A percentile compares a stretch with the other conserved stretches of the same genome.
Conservation (phyloP, 2,113 vertebrate species). For the Phocoena sinus region DNA sequence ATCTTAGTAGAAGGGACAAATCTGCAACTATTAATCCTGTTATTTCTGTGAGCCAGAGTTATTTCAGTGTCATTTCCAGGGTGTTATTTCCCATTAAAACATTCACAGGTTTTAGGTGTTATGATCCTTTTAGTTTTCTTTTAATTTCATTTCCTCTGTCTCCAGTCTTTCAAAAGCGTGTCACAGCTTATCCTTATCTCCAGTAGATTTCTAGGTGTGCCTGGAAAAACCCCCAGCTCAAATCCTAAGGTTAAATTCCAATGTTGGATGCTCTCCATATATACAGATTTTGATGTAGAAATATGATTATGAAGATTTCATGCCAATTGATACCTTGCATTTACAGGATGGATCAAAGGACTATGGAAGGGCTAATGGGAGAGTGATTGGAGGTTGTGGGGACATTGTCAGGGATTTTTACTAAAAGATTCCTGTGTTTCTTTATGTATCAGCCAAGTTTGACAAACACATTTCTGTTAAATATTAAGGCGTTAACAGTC, state of each 20-base stretch:
- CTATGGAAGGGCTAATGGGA: background rate
- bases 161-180: background rate
- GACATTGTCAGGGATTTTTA: background rate
- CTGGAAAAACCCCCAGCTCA: background rate
- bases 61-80: too few relatives aligned
- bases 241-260: constrained; percentile 18
- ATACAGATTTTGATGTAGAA: constrained; percentile 6
- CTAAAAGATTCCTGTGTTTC: background rate
- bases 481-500: background rate
- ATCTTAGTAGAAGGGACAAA: constrained; percentile 72
- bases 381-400: background rate
- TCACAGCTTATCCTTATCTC: constrained; percentile 10
- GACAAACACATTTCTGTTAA: constrained; percentile 23
- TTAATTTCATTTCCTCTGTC: constrained; percentile 33
- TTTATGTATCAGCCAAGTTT: background rate
- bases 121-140: background rate
- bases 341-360: background rate
- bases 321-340: background rate
- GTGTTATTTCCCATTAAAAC: constrained; percentile 29
- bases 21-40: constrained; percentile 59
- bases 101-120: constrained; percentile 24
- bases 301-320: constrained; percentile 7
- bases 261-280: background rate
- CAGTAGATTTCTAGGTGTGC: constrained; percentile 8
- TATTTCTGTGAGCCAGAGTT: constrained; percentile 31